phyloP scores from a whole-genome alignment of 2,888 invertebrate genomes.

The Aspidiotus destructor region DNA sequence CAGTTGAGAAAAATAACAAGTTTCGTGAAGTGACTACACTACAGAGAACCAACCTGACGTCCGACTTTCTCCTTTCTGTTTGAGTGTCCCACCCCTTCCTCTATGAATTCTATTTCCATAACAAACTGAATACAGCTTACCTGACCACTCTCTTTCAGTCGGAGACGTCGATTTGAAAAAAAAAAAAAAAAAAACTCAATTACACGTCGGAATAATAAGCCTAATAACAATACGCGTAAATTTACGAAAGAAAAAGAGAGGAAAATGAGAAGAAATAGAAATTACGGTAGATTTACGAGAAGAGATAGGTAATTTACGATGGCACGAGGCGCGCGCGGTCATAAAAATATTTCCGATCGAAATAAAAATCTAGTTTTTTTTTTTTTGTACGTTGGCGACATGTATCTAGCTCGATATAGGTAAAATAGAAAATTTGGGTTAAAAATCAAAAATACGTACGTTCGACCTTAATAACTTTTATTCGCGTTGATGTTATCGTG shows the following conservation, averaged over 20 bases:
- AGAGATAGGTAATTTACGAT: too few species aligned
- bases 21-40: slow-evolving; percentile 3
- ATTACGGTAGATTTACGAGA: too few species aligned
- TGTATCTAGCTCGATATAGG: too few species aligned
- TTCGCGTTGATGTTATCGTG: too few species aligned
- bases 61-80: slow-evolving; percentile 32
- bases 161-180: background rate
- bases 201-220: background rate
- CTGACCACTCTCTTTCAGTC: slow-evolving; percentile 20
- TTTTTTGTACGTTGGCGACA: too few species aligned
- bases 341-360: too few species aligned
- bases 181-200: slow-evolving; percentile 6
- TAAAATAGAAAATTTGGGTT: too few species aligned
- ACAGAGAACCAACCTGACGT: slow-evolving; percentile 17
- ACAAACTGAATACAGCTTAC: slow-evolving; percentile 4
- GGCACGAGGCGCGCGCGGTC: too few species aligned
- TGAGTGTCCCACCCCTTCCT: slow-evolving; percentile 21
- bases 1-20: slow-evolving; percentile 10
- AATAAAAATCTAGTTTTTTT: too few species aligned
- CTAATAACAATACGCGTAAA: background rate
- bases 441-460: too few species aligned
- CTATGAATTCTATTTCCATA: background rate
- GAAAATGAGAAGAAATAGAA: background rate
- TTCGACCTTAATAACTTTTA: too few species aligned
- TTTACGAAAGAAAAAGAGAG: background rate